phyloP scores from a whole-genome alignment of 2,797 vertebrate genomes.

The Sphaeramia orbicularis region DNA sequence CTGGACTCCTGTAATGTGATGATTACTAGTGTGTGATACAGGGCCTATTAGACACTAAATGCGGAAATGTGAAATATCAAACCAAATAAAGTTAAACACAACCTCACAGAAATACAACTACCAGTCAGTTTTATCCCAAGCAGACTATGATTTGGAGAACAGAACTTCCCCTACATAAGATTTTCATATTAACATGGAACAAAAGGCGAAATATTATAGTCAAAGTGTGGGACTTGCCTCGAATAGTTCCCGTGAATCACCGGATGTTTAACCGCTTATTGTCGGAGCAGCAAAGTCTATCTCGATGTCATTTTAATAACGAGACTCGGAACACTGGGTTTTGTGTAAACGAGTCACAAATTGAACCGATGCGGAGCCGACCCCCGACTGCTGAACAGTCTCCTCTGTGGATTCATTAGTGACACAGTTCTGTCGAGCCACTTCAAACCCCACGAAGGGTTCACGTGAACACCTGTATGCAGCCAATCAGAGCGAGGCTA shows the following conservation, averaged over 20 bases:
- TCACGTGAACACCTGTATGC: conserved; percentile 14
- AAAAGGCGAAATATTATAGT: no score
- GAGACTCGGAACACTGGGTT: neutral
- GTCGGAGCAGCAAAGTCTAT: neutral
- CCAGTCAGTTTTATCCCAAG: no score
- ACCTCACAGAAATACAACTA: no score
- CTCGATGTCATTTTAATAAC: neutral
- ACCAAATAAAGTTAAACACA: no score
- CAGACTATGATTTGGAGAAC: no score
- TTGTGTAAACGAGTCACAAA: neutral
- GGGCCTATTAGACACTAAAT: no score
- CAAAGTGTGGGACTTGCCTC: neutral
- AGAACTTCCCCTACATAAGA: no score
- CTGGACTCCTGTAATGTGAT: no score
- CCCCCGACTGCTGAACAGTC: neutral
- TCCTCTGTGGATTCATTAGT: neutral
- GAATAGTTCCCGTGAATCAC: neutral
- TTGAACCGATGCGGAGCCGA: neutral
- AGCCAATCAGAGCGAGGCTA: conserved; percentile 7
- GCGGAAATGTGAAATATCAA: no score
- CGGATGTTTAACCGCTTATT: neutral
- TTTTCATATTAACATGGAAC: no score
- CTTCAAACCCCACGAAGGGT: conserved; percentile 1
- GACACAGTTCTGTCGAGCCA: neutral
- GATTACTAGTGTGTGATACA: no score